These are phyloP conservation scores for Fissipunctia ypsillon DNA, from an alignment of 2,888 invertebrate species.

Conservation along the genomic window DNA sequence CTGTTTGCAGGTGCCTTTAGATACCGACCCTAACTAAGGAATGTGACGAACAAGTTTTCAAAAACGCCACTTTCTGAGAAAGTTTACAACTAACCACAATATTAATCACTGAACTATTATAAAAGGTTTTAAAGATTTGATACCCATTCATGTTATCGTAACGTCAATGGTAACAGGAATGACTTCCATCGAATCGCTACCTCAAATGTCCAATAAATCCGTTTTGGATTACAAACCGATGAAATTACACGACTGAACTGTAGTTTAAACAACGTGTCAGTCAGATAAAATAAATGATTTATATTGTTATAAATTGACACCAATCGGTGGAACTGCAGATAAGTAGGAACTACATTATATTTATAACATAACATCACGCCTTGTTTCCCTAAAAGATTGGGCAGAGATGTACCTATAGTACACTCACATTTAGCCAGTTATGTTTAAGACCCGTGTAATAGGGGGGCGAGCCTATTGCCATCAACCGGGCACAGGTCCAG, in stretches of 20 bases:
- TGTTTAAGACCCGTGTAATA: too few relatives aligned
- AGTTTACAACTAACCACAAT: too few relatives aligned
- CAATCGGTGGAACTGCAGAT: neutral
- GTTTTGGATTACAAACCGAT: conserved; percentile 52
- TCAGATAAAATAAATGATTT: conserved; percentile 38
- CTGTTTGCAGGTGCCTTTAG: too few relatives aligned
- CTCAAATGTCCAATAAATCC: conserved; percentile 41
- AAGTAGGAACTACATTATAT: neutral
- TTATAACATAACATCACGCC: too few relatives aligned
- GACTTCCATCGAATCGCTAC: conserved; percentile 30
- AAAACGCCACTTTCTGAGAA: neutral
- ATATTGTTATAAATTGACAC: conserved; percentile 32
- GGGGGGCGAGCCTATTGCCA: too few relatives aligned
- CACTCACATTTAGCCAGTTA: too few relatives aligned
- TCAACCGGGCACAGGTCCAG: too few relatives aligned
- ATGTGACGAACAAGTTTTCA: neutral
- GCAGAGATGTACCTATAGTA: too few relatives aligned
- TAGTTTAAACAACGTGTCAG: conserved; percentile 44
- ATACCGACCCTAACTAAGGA: neutral
- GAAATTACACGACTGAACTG: conserved; percentile 40
- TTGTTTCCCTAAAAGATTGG: too few relatives aligned
- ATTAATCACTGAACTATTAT: neutral
- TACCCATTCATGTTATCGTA: conserved; percentile 21
- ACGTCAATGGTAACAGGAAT: conserved; percentile 36
- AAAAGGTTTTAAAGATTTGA: conserved; percentile 14